Conservation (phyloP, 2,113 vertebrate genomes). For the Chionomys nivalis region DNA sequence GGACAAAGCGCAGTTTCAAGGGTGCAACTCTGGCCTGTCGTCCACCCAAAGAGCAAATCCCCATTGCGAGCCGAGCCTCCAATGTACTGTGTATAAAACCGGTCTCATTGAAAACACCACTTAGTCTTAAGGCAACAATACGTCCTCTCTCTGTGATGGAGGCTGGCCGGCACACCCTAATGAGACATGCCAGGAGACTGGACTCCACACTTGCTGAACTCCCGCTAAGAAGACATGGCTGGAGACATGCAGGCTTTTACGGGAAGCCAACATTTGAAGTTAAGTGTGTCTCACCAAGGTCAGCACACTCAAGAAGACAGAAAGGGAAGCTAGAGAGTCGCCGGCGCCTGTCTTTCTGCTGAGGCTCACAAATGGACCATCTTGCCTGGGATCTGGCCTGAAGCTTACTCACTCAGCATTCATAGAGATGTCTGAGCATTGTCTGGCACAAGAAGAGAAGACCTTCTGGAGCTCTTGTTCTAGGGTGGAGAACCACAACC, state of each 20-base stretch:
- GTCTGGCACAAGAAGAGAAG: accelerated
- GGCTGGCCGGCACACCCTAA: not conserved
- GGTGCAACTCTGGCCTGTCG: not conserved
- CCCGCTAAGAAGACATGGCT: not conserved
- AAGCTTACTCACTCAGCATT: not conserved
- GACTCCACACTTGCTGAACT: not conserved
- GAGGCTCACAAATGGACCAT: not conserved
- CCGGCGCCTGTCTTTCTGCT: not conserved
- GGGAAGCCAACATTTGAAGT: not conserved
- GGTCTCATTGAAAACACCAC: not conserved
- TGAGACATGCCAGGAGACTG: not conserved
- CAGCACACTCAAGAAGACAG: not conserved
- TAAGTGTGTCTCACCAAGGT: not conserved
- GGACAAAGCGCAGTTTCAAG: not conserved
- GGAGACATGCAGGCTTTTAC: not conserved
- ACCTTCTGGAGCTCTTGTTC: no score
- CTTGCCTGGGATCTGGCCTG: not conserved
- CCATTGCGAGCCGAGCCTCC: accelerated
- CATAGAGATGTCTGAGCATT: not conserved
- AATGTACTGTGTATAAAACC: not conserved
- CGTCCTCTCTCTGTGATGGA: not conserved
- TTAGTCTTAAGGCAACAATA: accelerated
- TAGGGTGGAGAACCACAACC: not conserved
- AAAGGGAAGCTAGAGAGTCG: not conserved
- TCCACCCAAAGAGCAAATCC: not conserved